Base-by-base conservation (phyloP, 2,888 invertebrate species). In the Thymelicus acteon region DNA sequence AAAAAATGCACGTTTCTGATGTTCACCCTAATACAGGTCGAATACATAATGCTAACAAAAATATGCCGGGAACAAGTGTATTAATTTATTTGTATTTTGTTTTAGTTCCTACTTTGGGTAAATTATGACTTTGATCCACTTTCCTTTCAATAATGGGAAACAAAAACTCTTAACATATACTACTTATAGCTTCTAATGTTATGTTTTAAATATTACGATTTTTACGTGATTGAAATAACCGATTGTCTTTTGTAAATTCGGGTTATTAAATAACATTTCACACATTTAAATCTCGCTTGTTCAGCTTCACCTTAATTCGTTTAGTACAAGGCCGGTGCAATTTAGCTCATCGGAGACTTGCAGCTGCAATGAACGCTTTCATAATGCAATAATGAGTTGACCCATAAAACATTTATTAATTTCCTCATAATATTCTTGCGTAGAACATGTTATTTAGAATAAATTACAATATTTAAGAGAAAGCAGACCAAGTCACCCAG, bases 331-430 rank as follows among this genome's bases (percentile, higher is more conserved):
- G 58, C 24, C 49, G 64, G 60, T 49, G 64, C 60, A 70, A 70
- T 70, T 64, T 49, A 64, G 70, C 60, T 40, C 70, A 70, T 64
- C 64, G 47, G 49, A 57, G 61, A 24, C 63, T n/a, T 64, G 13
- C 57, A 48, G n/a, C 39, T 48, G 52, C 58, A 60, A 64, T 39
- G 58, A 57, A 60, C 58, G 64, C 65, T 71, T 60, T 65, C 71
- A 60, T 71, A 65, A 65, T 61, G 65, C 60, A 71, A 65, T 65
- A 60, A 65, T 65, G 65, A 65, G 13, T 71, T 71, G 58, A 65
- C 71, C 71, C 65, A 65, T 71, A 71, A 71, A 71, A 54, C 54
- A 64, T 47, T 47, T 60, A 71, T 71, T 54, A 71, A 54, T 60
- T 71, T 71, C 65, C 71, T 71, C 47, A 71, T 65, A 60, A 64